Evolutionary conservation across 2,888 invertebrate genomes (phyloP), one percentile per base, ranked within the genome.

Genomic region (Sphaeridia pumilis): DNA sequence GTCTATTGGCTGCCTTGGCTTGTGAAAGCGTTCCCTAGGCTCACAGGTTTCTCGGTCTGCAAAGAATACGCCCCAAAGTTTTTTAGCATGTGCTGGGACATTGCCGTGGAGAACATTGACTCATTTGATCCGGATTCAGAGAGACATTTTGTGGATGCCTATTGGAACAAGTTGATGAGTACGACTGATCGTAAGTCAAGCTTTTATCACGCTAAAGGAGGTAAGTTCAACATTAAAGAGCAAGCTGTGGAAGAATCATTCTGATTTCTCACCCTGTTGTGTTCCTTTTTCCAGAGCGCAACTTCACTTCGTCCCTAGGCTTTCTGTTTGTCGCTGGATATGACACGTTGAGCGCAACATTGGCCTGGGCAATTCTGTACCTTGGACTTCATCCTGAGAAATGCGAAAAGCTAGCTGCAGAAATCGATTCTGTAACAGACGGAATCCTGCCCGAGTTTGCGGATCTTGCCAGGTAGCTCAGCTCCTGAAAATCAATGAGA

Each of bases 331-430:
- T 31, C 20, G 61, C 58, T 24, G 61, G 59, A 1, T 56, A 54
- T 0, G 61, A 59, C 31, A 61, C 61, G 1, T 31, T 58, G 14
- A 61, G 56, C 38, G 49, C 57, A 1, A 48, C 56, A 17, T 46
- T 58, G 26, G n/a, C 47, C 24, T 48, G 46, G 22, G 20, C 42
- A 7, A 20, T 53, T 21, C 70, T 81, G 64, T 73, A 76, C 60
- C 75, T 82, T 73, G 70, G 77, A 17, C 65, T 76, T 27, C 70
- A 76, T 54, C 75, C 76, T 38, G 76, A 80, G 14, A 67, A 81
- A 4, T 81, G 82, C 67, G 65, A 69, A 1, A 73, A 74, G 60
- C n/a, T 80, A 1, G 77, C 76, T 27, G 64, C 70, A 0, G 77
- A 79, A 65, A 69, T 83, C 20, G 73, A 67, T 48, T 17, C 64